These are phyloP conservation scores for Sialis fuliginosa DNA, from an alignment of 2,888 invertebrate species.

Conservation along the genomic window DNA sequence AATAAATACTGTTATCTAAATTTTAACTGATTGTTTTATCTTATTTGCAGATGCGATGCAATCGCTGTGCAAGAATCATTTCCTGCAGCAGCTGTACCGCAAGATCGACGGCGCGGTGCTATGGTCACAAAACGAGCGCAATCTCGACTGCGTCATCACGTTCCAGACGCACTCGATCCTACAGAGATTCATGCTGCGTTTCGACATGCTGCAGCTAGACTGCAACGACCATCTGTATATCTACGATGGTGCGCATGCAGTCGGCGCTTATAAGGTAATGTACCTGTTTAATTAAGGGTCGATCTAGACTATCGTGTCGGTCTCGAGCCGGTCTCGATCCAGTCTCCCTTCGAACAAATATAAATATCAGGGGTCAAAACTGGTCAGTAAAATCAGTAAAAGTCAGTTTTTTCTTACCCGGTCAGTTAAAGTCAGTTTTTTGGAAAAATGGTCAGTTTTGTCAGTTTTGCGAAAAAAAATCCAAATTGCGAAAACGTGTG, in stretches of 20 bases:
- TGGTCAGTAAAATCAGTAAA: too few relatives aligned
- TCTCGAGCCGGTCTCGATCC: too few relatives aligned
- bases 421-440: too few relatives aligned
- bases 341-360: too few relatives aligned
- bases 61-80: constrained; percentile 76
- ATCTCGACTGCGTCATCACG: constrained; percentile 81
- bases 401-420: too few relatives aligned
- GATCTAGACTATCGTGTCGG: too few relatives aligned
- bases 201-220: constrained; percentile 79
- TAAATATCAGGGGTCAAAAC: too few relatives aligned
- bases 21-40: not conserved
- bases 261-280: constrained; percentile 66
- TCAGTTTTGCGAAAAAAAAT: too few relatives aligned
- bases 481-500: too few relatives aligned
- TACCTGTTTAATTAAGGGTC: too few relatives aligned
- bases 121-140: constrained; percentile 77
- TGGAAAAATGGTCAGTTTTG: too few relatives aligned
- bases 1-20: too few relatives aligned
- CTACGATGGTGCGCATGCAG: constrained; percentile 84
- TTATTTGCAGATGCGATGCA: constrained; percentile 68
- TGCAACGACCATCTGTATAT: constrained; percentile 88
- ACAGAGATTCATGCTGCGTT: constrained; percentile 86
- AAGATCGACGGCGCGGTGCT: constrained; percentile 84
- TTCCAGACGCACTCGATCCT: constrained; percentile 90
- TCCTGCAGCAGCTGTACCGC: constrained; percentile 72